Base-by-base conservation (phyloP, 1,140 invertebrate species). In the Rhopalosiphum padi region DNA sequence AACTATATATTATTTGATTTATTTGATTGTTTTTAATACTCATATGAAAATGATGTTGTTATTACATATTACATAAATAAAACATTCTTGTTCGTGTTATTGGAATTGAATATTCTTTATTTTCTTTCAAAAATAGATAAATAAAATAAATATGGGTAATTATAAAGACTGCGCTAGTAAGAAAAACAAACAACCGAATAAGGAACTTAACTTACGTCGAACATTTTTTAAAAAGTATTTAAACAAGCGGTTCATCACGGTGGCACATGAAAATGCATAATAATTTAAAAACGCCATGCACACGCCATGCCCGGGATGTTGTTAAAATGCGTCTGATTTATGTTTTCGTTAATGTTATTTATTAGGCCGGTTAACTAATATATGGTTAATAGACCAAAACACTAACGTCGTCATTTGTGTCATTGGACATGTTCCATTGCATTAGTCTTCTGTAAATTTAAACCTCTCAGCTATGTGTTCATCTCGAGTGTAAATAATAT, bases 301-400 rank as follows among this genome's bases (percentile, higher is more conserved):
- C 37, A 25, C 60, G 23, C 35, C 21, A 35, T n/a, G 46, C 48
- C 15, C 18, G 60, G 68, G 68, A n/a, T 82, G 60, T 51, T 93
- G 82, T 93, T 85, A 53, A 93, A 85, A 93, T 41, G 82, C 23
- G 82, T 83, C n/a, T 93, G 91, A 93, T 93, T 53, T 85, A 93
- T 93, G 77, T 37, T 93, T 93, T 93, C 77, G 91, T 93, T 85
- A 92, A 92, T 55, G 91, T 93, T 93, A 93, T 93, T 93, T 93
- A 93, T 93, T 93, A 86, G 91, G 82, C 82, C 35, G 35, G 77
- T 86, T 93, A 93, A 93, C 77, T 93, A 93, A 93, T 93, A 93
- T 93, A 93, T 93, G 91, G 82, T 93, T 93, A 93, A 93, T 92
- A 92, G 90, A 83, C 90, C 77, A 55, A 92, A 92, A 92, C 90